Conservation (phyloP, 2,888 invertebrate species). For the Platycnemis pennipes region DNA sequence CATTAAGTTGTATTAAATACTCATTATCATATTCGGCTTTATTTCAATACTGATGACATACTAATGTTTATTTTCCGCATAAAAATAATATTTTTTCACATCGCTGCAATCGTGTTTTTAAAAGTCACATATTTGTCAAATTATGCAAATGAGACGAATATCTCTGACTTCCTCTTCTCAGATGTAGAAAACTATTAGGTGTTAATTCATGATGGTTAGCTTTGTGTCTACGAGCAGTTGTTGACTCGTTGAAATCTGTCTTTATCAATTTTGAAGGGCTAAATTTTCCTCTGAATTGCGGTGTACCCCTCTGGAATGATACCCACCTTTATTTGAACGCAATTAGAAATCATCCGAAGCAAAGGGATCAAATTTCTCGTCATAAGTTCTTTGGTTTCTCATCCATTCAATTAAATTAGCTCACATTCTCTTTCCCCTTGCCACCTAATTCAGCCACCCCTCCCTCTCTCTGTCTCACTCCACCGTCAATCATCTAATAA, state of each 20-base stretch:
- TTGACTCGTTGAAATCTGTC: neutral
- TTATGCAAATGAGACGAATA: too few relatives aligned
- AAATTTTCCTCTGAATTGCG: neutral
- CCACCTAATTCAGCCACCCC: neutral
- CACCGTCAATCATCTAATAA: neutral
- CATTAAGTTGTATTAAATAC: too few relatives aligned
- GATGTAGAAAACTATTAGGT: too few relatives aligned
- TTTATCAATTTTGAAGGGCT: neutral
- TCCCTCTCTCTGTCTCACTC: neutral
- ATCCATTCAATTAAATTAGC: constrained; percentile 9
- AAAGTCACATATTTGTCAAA: too few relatives aligned
- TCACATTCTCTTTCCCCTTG: neutral
- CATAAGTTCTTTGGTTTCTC: neutral
- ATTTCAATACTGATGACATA: too few relatives aligned
- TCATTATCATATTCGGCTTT: too few relatives aligned
- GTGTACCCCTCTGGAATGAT: neutral
- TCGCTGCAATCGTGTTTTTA: too few relatives aligned
- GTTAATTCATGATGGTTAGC: too few relatives aligned
- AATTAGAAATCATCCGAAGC: neutral
- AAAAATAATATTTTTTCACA: too few relatives aligned
- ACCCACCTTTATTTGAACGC: constrained; percentile 6
- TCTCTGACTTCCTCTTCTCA: too few relatives aligned
- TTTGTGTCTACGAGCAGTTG: neutral
- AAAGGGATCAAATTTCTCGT: constrained; percentile 16
- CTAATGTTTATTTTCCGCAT: too few relatives aligned